Percentiles rank a stretch among this genome's conserved stretches.
Evolutionary conservation across 2,888 invertebrate genomes (phyloP).

Genomic region (Diploptera punctata): DNA sequence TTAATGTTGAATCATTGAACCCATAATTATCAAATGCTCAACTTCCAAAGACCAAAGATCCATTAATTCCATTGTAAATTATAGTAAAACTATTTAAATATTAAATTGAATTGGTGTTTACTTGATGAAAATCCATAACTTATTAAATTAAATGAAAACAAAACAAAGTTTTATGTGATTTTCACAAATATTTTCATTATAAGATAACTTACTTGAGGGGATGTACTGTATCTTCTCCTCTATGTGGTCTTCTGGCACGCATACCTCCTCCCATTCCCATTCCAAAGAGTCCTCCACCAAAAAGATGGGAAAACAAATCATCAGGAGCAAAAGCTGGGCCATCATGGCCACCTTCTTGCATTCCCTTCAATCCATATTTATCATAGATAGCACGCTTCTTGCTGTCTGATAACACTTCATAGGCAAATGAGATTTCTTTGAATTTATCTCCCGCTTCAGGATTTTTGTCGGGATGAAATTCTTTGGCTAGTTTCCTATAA

Average conservation of each 20-base stretch:
- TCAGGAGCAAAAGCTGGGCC: constrained; percentile 63
- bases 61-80: too few species aligned
- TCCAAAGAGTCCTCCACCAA: constrained; percentile 70
- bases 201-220: constrained; percentile 72
- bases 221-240: constrained; percentile 85
- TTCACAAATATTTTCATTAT: too few species aligned
- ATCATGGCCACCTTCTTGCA: constrained; percentile 78
- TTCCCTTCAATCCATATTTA: constrained; percentile 83
- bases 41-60: too few species aligned
- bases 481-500: constrained; percentile 90
- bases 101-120: too few species aligned
- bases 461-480: constrained; percentile 92
- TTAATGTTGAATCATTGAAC: too few species aligned
- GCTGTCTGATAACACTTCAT: constrained; percentile 89
- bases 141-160: too few species aligned
- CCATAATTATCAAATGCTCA: too few species aligned
- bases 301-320: constrained; percentile 72
- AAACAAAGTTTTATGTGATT: too few species aligned
- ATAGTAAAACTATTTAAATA: too few species aligned
- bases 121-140: too few species aligned
- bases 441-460: constrained; percentile 91
- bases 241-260: constrained; percentile 61
- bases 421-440: constrained; percentile 95
- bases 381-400: constrained; percentile 88
- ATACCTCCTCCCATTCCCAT: constrained; percentile 52